Conservation (phyloP, 1,140 invertebrate species). For the Parapsyche elsis region DNA sequence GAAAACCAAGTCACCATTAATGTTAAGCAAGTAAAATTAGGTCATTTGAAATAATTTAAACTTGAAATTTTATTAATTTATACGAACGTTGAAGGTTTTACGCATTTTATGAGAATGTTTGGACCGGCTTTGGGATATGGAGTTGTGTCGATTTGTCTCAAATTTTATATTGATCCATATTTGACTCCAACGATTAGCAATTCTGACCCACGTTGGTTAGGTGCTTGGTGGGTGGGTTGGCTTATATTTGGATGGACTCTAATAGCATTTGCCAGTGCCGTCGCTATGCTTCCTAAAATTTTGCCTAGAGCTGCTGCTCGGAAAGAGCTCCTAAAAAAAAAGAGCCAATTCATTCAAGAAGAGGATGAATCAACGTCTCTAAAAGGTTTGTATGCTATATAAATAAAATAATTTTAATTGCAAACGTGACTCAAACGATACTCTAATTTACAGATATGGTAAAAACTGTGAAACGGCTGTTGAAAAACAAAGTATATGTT, state of each 20-base stretch:
- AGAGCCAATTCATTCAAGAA: conserved; percentile 59
- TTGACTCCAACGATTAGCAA: conserved; percentile 75
- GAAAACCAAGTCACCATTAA: conserved; percentile 74
- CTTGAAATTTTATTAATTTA: not conserved
- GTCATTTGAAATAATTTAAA: not conserved
- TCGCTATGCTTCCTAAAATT: conserved; percentile 74
- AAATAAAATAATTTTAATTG: conserved; percentile 9
- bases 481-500: conserved; percentile 74
- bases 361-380: conserved; percentile 59
- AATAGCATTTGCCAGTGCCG: conserved; percentile 70
- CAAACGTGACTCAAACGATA: not conserved
- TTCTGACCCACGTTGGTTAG: conserved; percentile 79
- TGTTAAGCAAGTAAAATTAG: conserved; percentile 67
- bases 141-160: conserved; percentile 76
- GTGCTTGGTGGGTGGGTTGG: conserved; percentile 86
- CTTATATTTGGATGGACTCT: conserved; percentile 74
- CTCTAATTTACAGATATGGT: conserved; percentile 67
- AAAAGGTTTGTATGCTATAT: conserved; percentile 58
- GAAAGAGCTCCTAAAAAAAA: conserved; percentile 64
- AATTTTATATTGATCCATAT: conserved; percentile 76
- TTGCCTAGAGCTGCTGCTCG: conserved; percentile 71
- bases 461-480: conserved; percentile 71
- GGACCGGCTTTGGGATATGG: conserved; percentile 79
- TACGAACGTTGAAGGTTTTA: conserved; percentile 66
- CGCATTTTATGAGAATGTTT: conserved; percentile 76